phyloP scores from a whole-genome alignment of 2,113 vertebrate genomes.

The Triplophysa rosa region DNA sequence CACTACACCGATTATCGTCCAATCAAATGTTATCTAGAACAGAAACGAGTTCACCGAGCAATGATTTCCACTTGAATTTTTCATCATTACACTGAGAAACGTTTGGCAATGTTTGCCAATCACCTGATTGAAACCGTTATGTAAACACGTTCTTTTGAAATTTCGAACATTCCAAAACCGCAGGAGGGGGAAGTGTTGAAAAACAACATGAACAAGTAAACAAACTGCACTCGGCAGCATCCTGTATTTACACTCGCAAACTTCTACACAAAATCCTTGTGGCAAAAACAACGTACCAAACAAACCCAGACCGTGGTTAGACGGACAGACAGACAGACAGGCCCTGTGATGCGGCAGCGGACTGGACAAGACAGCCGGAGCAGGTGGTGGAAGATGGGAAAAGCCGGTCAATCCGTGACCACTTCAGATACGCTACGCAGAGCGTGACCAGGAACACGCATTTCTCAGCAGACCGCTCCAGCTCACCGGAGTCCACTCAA shows the following conservation, averaged over 20 bases:
- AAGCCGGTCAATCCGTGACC: slow-evolving; percentile 19
- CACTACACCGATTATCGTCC: too few species aligned
- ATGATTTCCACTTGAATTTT: neutral
- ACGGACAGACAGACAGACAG: neutral
- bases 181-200: neutral
- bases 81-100: neutral
- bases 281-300: neutral
- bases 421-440: slow-evolving; percentile 36
- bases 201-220: neutral
- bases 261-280: neutral
- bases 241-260: slow-evolving; percentile 22
- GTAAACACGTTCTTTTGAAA: neutral
- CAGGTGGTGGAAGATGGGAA: slow-evolving; percentile 21
- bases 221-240: slow-evolving; percentile 10
- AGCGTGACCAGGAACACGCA: slow-evolving; percentile 41
- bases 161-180: neutral
- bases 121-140: neutral
- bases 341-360: neutral
- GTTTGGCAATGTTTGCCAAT: neutral
- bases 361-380: neutral
- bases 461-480: neutral
- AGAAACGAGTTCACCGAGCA: too few species aligned
- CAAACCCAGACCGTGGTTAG: neutral
- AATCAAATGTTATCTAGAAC: too few species aligned
- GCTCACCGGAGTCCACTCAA: slow-evolving; percentile 12